These are phyloP conservation scores for Zeugodacus cucurbitae DNA, from an alignment of 1,140 invertebrate genomes.

Conservation along the genomic window DNA sequence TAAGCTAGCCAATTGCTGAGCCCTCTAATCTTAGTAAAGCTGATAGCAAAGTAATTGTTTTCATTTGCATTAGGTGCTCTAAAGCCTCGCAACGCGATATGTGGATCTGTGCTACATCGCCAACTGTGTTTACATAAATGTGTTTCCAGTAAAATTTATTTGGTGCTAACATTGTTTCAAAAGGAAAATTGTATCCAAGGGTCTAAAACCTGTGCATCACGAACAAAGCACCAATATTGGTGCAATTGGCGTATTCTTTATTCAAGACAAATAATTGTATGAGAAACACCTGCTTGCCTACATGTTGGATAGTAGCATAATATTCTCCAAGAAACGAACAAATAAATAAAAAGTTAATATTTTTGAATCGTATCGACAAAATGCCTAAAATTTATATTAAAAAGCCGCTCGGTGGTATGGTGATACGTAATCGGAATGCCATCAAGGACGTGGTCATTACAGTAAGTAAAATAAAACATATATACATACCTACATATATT, in stretches of 20 bases:
- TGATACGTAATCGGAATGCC: constrained; percentile 77
- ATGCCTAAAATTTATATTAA: constrained; percentile 66
- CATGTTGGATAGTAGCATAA: background rate
- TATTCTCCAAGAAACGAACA: background rate
- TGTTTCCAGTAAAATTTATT: background rate
- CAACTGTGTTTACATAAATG: background rate
- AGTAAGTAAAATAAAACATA: constrained; percentile 66
- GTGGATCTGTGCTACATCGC: background rate
- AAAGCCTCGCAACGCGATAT: background rate
- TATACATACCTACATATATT: background rate
- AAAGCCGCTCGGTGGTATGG: constrained; percentile 70
- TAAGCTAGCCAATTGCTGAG: background rate
- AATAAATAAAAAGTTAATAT: background rate
- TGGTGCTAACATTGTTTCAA: background rate
- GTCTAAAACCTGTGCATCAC: background rate
- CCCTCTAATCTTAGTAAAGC: background rate
- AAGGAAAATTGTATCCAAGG: background rate
- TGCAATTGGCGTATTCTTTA: background rate
- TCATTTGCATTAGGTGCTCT: background rate
- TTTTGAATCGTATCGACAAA: constrained; percentile 36
- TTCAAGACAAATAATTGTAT: background rate
- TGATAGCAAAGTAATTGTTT: background rate
- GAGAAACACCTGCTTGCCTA: background rate
- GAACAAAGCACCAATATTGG: background rate
- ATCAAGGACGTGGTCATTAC: constrained; percentile 81